Evolutionary conservation across 1,140 invertebrate genomes (phyloP).

Genomic region (Brachionus paranguensis): DNA sequence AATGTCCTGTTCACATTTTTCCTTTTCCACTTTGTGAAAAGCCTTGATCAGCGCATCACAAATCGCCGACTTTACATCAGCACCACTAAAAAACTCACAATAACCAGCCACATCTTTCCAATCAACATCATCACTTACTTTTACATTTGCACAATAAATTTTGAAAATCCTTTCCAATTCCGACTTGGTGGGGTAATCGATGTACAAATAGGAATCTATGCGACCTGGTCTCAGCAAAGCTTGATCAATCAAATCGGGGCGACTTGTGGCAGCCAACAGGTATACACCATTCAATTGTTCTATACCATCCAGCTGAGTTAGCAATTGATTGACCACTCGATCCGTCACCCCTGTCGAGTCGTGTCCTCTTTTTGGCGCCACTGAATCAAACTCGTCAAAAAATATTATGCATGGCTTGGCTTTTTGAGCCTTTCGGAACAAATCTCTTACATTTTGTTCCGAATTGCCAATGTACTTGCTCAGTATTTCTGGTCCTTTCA

Average conservation of each 20-base stretch:
- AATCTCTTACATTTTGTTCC: slow-evolving; percentile 85
- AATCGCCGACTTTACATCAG: slow-evolving; percentile 17
- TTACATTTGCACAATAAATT: neutral
- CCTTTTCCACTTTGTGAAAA: slow-evolving; percentile 11
- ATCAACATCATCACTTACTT: neutral
- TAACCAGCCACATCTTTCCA: neutral
- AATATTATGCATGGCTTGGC: slow-evolving; percentile 88
- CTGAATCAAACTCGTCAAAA: slow-evolving; percentile 96
- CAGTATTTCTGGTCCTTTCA: slow-evolving; percentile 77
- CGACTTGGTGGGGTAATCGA: slow-evolving; percentile 62
- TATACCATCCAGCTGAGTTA: slow-evolving; percentile 90
- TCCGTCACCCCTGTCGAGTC: slow-evolving; percentile 96
- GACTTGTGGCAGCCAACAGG: slow-evolving; percentile 66
- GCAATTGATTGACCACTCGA: slow-evolving; percentile 90
- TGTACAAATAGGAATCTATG: slow-evolving; percentile 72
- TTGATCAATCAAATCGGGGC: slow-evolving; percentile 89
- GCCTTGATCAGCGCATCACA: slow-evolving; percentile 18
- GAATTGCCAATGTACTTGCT: slow-evolving; percentile 97
- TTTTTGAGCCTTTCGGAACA: slow-evolving; percentile 77
- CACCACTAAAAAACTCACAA: slow-evolving; percentile 6
- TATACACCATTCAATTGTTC: slow-evolving; percentile 64
- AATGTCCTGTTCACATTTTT: neutral
- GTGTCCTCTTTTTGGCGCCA: slow-evolving; percentile 89
- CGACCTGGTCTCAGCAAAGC: slow-evolving; percentile 85
- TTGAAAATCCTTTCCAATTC: slow-evolving; percentile 1